Conservation (phyloP, 1,140 invertebrate genomes). For the Lithobius niger region DNA sequence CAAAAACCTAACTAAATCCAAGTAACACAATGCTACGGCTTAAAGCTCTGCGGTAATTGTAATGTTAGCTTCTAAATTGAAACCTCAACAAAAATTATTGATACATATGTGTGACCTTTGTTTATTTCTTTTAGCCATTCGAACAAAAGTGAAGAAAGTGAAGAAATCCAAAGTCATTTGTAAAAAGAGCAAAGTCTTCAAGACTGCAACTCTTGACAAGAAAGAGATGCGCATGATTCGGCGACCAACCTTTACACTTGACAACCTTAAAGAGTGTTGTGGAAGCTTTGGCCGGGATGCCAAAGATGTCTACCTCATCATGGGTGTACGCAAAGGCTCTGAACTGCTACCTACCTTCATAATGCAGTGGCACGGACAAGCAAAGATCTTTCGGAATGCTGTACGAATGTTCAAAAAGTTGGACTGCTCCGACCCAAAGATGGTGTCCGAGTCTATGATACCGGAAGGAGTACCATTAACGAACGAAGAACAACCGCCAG, state of each 20-base stretch:
- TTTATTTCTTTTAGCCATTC: constrained; percentile 11
- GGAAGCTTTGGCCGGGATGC: constrained; percentile 22
- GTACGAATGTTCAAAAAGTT: constrained; percentile 32
- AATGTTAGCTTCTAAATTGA: too few species aligned
- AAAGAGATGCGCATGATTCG: constrained; percentile 25
- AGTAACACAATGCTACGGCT: too few species aligned
- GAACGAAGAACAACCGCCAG: too few species aligned
- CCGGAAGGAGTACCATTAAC: not conserved
- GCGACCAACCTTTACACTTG: constrained; percentile 28
- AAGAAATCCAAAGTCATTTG: constrained; percentile 10
- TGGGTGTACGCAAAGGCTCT: constrained; percentile 33
- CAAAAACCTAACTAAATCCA: too few species aligned
- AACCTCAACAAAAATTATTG: too few species aligned
- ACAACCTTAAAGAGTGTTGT: constrained; percentile 33
- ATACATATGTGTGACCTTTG: too few species aligned
- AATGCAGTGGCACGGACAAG: constrained; percentile 32
- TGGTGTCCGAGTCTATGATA: constrained; percentile 21
- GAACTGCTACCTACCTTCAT: constrained; percentile 35
- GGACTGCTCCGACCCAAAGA: constrained; percentile 34
- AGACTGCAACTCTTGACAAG: constrained; percentile 18
- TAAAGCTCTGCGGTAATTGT: too few species aligned
- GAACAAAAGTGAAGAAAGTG: constrained; percentile 14
- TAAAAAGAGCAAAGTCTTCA: constrained; percentile 14
- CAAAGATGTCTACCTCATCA: constrained; percentile 33
- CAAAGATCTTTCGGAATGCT: constrained; percentile 30